phyloP scores from a whole-genome alignment of 1,140 invertebrate genomes.

The Akabosia matsudoensis region DNA sequence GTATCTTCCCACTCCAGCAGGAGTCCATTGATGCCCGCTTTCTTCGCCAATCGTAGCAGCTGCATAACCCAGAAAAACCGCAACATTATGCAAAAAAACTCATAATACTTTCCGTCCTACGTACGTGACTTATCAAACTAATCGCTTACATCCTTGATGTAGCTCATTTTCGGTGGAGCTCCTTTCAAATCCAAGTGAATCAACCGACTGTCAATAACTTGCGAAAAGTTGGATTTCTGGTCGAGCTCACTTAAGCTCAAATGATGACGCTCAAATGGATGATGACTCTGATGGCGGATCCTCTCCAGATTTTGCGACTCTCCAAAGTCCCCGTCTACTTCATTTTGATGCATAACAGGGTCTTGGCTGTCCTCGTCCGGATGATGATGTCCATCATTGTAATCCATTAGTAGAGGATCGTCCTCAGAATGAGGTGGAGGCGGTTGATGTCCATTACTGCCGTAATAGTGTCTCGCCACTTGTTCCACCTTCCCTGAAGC shows the following conservation, averaged over 20 bases:
- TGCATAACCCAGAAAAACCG: neutral
- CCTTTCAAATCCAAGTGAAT: constrained; percentile 75
- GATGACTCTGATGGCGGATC: constrained; percentile 18
- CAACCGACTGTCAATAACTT: constrained; percentile 52
- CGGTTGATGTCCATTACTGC: neutral
- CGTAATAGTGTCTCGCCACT: neutral
- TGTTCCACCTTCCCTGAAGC: neutral
- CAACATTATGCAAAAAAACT: neutral
- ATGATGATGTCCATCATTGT: constrained; percentile 8
- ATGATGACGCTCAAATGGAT: constrained; percentile 6
- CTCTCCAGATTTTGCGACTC: neutral
- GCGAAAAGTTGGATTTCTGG: constrained; percentile 36
- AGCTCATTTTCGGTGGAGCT: constrained; percentile 65
- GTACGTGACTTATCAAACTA: neutral
- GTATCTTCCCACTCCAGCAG: constrained; percentile 96
- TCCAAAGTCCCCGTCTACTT: neutral
- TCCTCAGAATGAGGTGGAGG: neutral
- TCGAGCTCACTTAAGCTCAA: constrained; percentile 24
- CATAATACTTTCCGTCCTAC: neutral
- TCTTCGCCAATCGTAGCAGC: constrained; percentile 47
- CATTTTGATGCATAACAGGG: constrained; percentile 10
- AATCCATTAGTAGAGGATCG: neutral
- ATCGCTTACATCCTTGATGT: constrained; percentile 58
- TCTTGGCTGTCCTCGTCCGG: neutral
- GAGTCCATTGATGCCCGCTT: constrained; percentile 81